Evolutionary conservation across 2,888 invertebrate species (phyloP), one percentile per base, ranked within the genome.

Genomic region (Leptura quadrifasciata): DNA sequence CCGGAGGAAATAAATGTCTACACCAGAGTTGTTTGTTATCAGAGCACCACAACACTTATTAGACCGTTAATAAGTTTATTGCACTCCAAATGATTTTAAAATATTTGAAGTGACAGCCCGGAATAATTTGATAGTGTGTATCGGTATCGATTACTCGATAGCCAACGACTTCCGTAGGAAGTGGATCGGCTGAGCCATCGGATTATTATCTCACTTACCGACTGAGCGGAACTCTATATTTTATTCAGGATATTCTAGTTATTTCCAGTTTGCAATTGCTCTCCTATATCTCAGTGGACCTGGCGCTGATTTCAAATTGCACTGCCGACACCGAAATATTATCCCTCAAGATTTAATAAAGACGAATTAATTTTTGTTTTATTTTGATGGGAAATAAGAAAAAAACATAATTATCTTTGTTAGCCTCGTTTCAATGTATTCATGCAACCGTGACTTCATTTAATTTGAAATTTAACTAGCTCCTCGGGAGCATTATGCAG

Each of bases 241-340:
- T 87, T 87, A 87, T 87, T 86, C 86, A 84, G 85, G 85, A 85
- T 87, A 85, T 87, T 85, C 86, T 81, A 82, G 85, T 85, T 85
- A 86, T 86, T 86, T 86, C 84, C 84, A 85, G 80, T 85, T 84
- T 81, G 85, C 84, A 84, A 87, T 85, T 85, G 85, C 85, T 80
- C 78, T 79, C 47, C 74, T 79, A 84, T 83, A 80, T 85, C 84
- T 82, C 85, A 69, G 67, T 80, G 85, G 85, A 84, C 78, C 76
- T 73, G 76, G 82, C 84, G 83, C 81, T 81, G 85, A 86, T 85
- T 85, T 84, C 77, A 79, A 84, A 84, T 82, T 76, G 76, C 68
- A 77, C 31, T 31, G 61, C 57, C 21, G 71, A 57, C 71, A 54
- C 76, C 78, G 72, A 73, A 78, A 75, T 77, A 77, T 74, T 64